These are phyloP conservation scores for Halictus ligatus DNA, from an alignment of 2,888 invertebrate species.

Conservation along the genomic window DNA sequence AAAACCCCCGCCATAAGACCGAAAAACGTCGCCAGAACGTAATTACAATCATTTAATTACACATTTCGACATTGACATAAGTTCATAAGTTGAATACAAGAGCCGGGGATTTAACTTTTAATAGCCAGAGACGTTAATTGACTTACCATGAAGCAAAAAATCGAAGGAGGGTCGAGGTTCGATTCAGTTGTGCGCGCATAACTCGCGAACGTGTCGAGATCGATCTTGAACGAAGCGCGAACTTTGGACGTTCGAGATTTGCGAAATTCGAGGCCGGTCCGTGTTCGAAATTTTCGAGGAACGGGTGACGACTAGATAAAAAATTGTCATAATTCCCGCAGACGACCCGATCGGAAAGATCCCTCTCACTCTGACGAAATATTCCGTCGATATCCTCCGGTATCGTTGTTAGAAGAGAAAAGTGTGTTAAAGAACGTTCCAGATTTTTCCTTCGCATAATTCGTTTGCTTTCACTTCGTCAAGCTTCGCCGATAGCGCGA, in stretches of 20 bases:
- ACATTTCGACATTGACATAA: too few species aligned
- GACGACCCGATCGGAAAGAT: background rate
- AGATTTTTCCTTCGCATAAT: background rate
- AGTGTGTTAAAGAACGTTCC: background rate
- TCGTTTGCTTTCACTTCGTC: background rate
- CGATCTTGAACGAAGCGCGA: background rate
- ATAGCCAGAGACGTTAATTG: background rate
- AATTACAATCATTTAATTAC: too few species aligned
- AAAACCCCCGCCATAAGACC: background rate
- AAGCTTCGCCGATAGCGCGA: background rate
- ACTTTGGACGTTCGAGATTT: background rate
- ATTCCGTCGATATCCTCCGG: background rate
- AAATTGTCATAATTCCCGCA: background rate
- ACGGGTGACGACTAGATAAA: background rate
- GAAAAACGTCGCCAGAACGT: background rate
- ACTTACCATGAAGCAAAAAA: background rate
- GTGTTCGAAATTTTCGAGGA: background rate
- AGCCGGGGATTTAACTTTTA: background rate
- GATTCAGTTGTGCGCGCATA: background rate
- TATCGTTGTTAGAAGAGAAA: background rate
- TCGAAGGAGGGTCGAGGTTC: background rate
- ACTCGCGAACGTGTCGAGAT: background rate
- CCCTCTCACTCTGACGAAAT: background rate
- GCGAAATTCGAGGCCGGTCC: background rate
- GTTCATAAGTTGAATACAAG: background rate